Percentiles rank a stretch among this genome's conserved stretches.
Evolutionary conservation across 2,888 invertebrate genomes (phyloP).

Genomic region (Bursaphelenchus okinawaensis): DNA sequence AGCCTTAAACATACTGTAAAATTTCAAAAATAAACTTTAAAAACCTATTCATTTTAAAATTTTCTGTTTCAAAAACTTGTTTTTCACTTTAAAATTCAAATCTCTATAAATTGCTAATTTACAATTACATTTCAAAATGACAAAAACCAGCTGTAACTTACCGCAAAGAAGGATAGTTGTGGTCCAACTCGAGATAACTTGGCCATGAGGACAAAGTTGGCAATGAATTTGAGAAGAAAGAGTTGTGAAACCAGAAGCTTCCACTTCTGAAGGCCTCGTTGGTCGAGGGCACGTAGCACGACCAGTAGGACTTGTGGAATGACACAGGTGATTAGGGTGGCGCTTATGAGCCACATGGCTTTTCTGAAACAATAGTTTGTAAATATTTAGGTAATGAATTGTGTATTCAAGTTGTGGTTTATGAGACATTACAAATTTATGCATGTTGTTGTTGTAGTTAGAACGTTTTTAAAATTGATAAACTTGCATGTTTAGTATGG

Average conservation of each 20-base stretch:
- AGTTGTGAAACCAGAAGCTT: constrained; percentile 24
- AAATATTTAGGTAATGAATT: too few species aligned
- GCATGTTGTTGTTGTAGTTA: too few species aligned
- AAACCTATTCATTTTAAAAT: too few species aligned
- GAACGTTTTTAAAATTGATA: too few species aligned
- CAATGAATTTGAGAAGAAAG: constrained; percentile 24
- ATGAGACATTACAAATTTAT: too few species aligned
- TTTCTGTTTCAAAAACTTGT: too few species aligned
- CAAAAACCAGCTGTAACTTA: not conserved
- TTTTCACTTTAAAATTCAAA: too few species aligned
- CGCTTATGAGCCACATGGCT: constrained; percentile 21
- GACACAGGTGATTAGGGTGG: not conserved
- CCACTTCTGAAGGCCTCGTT: constrained; percentile 13
- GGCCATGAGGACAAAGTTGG: constrained; percentile 14
- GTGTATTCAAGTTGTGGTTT: too few species aligned
- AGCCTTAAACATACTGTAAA: too few species aligned
- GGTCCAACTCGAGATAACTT: constrained; percentile 12
- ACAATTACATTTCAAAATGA: constrained; percentile 13
- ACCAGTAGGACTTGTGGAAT: constrained; percentile 24
- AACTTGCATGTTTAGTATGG: too few species aligned
- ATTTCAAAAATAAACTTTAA: too few species aligned
- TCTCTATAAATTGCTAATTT: too few species aligned
- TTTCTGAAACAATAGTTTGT: constrained; percentile 23
- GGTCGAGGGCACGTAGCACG: constrained; percentile 9
- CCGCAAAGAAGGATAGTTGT: not conserved